Base-by-base conservation (phyloP, 2,113 vertebrate species). In the Anguilla rostrata region DNA sequence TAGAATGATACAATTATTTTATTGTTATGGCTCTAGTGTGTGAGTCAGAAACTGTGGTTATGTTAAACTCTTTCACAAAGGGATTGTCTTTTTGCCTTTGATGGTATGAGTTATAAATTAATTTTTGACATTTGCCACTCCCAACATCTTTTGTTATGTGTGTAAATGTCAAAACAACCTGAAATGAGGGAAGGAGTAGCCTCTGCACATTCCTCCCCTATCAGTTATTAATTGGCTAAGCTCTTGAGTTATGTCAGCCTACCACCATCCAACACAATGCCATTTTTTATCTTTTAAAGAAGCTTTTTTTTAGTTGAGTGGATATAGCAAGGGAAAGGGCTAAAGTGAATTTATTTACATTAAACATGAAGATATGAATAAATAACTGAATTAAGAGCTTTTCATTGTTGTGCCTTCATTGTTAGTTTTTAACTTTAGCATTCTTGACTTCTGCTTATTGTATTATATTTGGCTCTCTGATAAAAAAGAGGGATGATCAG, bases 151-250 rank as follows among this genome's bases (percentile, higher is more conserved):
- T 78, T 66, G 43, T 75, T 60, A 20, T 78, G 40, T 86, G 29
- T 40, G 57, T n/a, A 46, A 81, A 83, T 90, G 90, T 89, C 86
- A 90, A 90, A 90, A 93, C 91, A 92, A 85, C 60, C 87, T 83
- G 83, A n/a, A 79, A 88, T 81, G 79, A 93, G 93, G 91, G 90
- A 87, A 87, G 93, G 71, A 89, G 81, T 40, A 87, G 85, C 93
- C 94, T 90, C 92, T 95, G 94, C 94, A 91, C 93, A 96, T 96
- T 96, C 95, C 96, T 96, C 89, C 94, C 91, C 39, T 95, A 94
- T 96, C 95, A 93, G 92, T 93, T 96, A 94, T 94, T 89, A 84
- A 90, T 93, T 95, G 94, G 95, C 95, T 95, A 95, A 95, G 95
- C 95, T 96, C 22, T 96, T 91, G 92, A 93, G 95, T 94, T 91